Conservation (phyloP, 2,113 vertebrate species). For the Cardinalis cardinalis region DNA sequence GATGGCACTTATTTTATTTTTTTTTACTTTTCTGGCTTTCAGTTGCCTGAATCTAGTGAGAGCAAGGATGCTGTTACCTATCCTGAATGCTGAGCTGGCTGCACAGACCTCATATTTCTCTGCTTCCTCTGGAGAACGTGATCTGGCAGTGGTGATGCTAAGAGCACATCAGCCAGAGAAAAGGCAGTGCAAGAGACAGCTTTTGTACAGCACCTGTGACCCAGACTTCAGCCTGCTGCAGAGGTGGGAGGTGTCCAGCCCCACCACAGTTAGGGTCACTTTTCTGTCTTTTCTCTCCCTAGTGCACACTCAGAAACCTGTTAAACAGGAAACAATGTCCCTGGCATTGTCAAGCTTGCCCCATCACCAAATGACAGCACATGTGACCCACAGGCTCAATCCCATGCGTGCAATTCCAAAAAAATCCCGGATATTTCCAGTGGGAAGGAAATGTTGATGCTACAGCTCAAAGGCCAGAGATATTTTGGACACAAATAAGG, state of each 20-base stretch:
- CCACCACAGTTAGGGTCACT: rapidly evolving
- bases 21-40: neutral
- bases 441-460: neutral
- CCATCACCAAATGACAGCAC: neutral
- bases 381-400: rapidly evolving
- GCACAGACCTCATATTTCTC: neutral
- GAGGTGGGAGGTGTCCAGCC: neutral
- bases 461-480: neutral
- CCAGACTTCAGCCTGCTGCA: neutral
- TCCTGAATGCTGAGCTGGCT: neutral
- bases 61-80: neutral
- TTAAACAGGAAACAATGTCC: neutral
- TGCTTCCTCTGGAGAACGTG: neutral
- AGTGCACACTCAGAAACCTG: neutral
- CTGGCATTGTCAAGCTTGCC: neutral
- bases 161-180: neutral
- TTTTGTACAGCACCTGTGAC: neutral
- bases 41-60: neutral
- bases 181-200: neutral
- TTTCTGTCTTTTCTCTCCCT: neutral
- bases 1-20: neutral
- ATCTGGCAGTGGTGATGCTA: neutral
- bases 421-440: neutral
- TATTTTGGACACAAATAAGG: neutral
- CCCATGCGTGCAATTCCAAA: rapidly evolving